A percentile compares a stretch with the other conserved stretches of the same genome.
phyloP scores from a whole-genome alignment of 2,113 vertebrate genomes.

The Mola mola region DNA sequence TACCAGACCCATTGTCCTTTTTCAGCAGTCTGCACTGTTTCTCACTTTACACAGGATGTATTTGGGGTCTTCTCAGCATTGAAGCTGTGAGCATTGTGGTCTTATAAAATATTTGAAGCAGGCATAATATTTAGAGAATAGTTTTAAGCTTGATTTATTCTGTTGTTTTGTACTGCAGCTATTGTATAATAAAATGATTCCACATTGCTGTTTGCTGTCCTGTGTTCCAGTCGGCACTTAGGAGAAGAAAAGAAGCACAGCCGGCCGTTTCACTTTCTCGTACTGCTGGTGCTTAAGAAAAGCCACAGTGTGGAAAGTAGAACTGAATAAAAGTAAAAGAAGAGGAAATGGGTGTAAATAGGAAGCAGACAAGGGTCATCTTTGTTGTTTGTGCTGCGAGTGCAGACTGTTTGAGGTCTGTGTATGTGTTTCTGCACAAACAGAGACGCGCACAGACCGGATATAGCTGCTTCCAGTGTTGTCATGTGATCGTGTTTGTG shows the following conservation, averaged over 20 bases:
- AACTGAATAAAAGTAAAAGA: conserved; percentile 59
- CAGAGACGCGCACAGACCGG: conserved; percentile 48
- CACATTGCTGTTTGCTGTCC: conserved; percentile 1
- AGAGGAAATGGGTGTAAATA: conserved; percentile 69
- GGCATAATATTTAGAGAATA: not conserved
- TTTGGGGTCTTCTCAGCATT: conserved; percentile 1
- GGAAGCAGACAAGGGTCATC: conserved; percentile 74
- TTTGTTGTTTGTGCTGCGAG: conserved; percentile 66
- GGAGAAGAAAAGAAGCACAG: conserved; percentile 9
- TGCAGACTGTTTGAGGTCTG: conserved; percentile 42
- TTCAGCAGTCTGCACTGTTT: conserved; percentile 36
- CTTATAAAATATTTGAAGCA: conserved; percentile 5
- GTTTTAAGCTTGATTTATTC: not conserved
- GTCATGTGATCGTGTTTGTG: conserved; percentile 71
- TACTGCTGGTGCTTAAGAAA: conserved; percentile 26
- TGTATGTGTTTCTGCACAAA: conserved; percentile 26
- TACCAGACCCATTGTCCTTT: conserved; percentile 56
- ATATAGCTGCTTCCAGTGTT: conserved; percentile 72
- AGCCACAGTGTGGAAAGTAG: conserved; percentile 50
- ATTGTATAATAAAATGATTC: not conserved
- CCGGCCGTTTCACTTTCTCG: conserved; percentile 59
- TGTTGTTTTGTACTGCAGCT: not conserved
- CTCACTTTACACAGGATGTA: conserved; percentile 52
- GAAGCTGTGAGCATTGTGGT: not conserved
- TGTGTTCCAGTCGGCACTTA: not conserved